Percentiles rank a stretch among this genome's conserved stretches.
These are phyloP conservation scores for Drosophila tristis DNA, from an alignment of 1,140 invertebrate genomes.

Conservation along the genomic window DNA sequence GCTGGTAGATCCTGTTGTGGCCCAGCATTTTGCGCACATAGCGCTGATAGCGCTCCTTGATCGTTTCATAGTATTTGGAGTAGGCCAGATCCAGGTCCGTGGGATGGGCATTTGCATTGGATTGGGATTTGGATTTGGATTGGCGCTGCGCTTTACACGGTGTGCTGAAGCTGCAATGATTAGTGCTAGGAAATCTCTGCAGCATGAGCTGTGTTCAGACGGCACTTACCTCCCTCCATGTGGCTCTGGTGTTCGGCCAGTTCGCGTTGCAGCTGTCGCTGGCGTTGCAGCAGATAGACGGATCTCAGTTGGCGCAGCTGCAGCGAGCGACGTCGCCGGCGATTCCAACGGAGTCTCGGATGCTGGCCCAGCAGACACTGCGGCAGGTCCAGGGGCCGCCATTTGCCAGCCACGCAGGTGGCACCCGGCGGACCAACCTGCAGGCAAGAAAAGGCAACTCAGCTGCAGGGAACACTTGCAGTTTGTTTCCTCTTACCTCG, in stretches of 20 bases:
- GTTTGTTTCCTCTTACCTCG: conserved; percentile 84
- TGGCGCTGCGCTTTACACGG: conserved; percentile 46
- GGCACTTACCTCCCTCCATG: conserved; percentile 7
- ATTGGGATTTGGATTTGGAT: no score
- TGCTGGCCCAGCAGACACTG: conserved; percentile 92
- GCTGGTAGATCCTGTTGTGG: conserved; percentile 48
- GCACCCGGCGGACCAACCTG: conserved; percentile 93
- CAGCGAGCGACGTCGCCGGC: conserved; percentile 87
- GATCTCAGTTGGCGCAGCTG: conserved; percentile 85
- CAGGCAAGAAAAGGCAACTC: not conserved
- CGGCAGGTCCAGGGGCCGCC: conserved; percentile 79
- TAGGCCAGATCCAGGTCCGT: conserved; percentile 71
- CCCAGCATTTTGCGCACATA: conserved; percentile 78
- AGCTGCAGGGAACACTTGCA: not conserved
- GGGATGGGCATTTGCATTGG: conserved; percentile 33
- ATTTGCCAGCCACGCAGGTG: conserved; percentile 81
- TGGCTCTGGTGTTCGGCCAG: conserved; percentile 34
- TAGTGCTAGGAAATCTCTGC: not conserved
- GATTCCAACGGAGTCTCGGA: conserved; percentile 91
- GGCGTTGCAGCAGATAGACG: conserved; percentile 81
- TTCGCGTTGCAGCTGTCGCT: conserved; percentile 57
- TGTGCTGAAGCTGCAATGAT: not conserved
- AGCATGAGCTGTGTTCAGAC: not conserved
- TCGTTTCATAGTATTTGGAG: conserved; percentile 78
- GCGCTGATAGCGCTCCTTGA: conserved; percentile 78